phyloP scores from a whole-genome alignment of 2,113 vertebrate genomes.

The Amphiprion percula region DNA sequence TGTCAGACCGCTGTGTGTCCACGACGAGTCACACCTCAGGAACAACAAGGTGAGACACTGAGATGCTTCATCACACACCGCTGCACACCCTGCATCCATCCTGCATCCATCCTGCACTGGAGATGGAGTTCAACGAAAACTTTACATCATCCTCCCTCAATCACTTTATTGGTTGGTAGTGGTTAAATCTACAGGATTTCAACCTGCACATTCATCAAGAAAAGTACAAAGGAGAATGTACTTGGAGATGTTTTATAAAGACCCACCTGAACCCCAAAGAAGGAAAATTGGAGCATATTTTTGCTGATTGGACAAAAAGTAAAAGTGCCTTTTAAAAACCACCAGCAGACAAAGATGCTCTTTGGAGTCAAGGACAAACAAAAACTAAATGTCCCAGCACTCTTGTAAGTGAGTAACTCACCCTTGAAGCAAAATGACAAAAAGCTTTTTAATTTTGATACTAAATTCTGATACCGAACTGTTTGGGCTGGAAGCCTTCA shows the following conservation, averaged over 20 bases:
- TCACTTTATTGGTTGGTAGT: background rate
- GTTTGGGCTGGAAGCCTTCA: background rate
- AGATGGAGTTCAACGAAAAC: background rate
- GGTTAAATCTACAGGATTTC: background rate
- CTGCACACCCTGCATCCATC: background rate
- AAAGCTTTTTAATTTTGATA: background rate
- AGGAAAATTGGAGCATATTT: background rate
- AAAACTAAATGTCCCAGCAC: too few species aligned
- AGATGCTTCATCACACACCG: background rate
- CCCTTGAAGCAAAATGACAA: background rate
- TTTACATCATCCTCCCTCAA: background rate
- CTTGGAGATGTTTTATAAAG: too few species aligned
- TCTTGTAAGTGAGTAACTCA: too few species aligned
- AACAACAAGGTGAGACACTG: background rate
- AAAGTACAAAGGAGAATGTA: too few species aligned
- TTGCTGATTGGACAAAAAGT: background rate
- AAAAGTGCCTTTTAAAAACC: too few species aligned
- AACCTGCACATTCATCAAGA: background rate
- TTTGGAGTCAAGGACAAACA: too few species aligned
- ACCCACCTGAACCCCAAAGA: background rate
- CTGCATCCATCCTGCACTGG: too few species aligned
- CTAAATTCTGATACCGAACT: background rate
- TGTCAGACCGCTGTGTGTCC: background rate
- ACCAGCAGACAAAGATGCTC: too few species aligned
- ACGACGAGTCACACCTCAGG: slow-evolving; percentile 1